Evolutionary conservation across 2,888 invertebrate genomes (phyloP), one percentile per base, ranked within the genome.

Genomic region (Eubasilissa splendida): DNA sequence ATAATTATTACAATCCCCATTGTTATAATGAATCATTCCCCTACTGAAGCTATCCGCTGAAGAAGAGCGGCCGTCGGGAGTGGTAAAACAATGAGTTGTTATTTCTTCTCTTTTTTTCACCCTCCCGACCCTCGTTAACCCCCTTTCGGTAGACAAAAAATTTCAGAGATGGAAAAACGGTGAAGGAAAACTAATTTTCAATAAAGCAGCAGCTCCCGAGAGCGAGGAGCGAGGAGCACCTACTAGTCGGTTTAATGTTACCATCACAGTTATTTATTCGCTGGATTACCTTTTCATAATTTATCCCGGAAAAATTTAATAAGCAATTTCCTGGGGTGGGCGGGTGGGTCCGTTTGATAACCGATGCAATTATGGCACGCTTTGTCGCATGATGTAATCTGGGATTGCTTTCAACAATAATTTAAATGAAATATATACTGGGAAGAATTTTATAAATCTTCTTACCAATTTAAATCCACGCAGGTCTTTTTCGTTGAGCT

Each of bases 171-270:
- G 58, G 77, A 76, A 80, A 78, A 80, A 56, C 65, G 52, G 58
- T 53, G 70, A 58, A 58, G 82, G 63, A 78, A 82, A 82, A 76
- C 82, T 82, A 82, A 82, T 82, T 82, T 82, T 82, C 82, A 82
- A 82, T 82, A 82, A 82, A 80, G 74, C 74, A 60, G 52, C 68
- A 68, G 54, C 65, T 60, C 42, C 81, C 60, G 77, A 74, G 71
- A 52, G 50, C 50, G 76, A 68, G 14, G 22, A 56, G 66, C 33
- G 65, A 68, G 31, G 63, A 70, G 31, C 60, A 60, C 14, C 60
- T 22, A 70, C 54, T 73, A 73, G 70, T 73, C 73, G 80, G 80
- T 80, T 77, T 77, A 80, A 74, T 80, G 80, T 77, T 68, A 75
- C 82, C 80, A 77, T 82, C 80, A 80, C 74, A 73, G 80, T 77